phyloP scores from a whole-genome alignment of 2,888 invertebrate species.

The Microplitis manilae region DNA sequence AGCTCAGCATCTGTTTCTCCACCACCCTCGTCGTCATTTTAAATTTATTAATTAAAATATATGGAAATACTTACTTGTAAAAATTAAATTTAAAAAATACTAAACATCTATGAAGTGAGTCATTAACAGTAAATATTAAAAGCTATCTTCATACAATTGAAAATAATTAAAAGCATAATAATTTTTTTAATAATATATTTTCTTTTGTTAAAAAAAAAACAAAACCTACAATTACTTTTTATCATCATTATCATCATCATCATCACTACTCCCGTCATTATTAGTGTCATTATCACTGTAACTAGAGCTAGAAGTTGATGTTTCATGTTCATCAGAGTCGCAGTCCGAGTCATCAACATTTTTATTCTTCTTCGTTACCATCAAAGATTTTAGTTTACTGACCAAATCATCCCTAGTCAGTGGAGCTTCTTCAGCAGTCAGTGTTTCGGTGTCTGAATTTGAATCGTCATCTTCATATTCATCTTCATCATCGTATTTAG shows the following conservation, averaged over 20 bases:
- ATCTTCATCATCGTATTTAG: neutral
- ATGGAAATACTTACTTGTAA: slow-evolving; percentile 9
- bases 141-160: slow-evolving; percentile 1
- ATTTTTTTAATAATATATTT: slow-evolving; percentile 40
- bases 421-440: slow-evolving; percentile 29
- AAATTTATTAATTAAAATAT: slow-evolving; percentile 25
- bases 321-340: slow-evolving; percentile 34
- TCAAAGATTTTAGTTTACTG: slow-evolving; percentile 55
- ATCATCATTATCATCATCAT: slow-evolving; percentile 23
- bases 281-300: slow-evolving; percentile 37
- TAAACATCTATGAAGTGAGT: slow-evolving; percentile 26
- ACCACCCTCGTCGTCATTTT: slow-evolving; percentile 43
- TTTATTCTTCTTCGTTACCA: slow-evolving; percentile 42
- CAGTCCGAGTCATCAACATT: slow-evolving; percentile 42
- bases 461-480: slow-evolving; percentile 26
- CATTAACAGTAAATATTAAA: neutral
- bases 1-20: slow-evolving; percentile 38
- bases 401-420: slow-evolving; percentile 54
- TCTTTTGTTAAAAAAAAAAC: slow-evolving; percentile 40
- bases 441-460: slow-evolving; percentile 16
- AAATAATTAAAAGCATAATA: neutral
- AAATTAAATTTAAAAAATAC: neutral
- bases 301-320: slow-evolving; percentile 8
- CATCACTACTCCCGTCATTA: slow-evolving; percentile 23
- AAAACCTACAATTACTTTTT: slow-evolving; percentile 38